Conservation (phyloP, 2,797 vertebrate genomes). For the Sebastes melanostomus region DNA sequence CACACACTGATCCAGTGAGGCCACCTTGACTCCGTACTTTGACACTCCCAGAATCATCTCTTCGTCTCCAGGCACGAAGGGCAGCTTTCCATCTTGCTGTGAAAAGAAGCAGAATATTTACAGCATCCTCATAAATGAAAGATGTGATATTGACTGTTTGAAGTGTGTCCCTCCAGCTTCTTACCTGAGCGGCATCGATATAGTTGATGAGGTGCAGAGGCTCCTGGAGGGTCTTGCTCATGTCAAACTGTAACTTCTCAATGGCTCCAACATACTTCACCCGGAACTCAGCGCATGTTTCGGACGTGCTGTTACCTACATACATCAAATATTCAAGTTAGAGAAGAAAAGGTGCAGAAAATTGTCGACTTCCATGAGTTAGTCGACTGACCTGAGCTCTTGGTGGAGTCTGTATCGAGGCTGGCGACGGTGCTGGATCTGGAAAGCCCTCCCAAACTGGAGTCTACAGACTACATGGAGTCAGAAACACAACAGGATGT, state of each 20-base stretch:
- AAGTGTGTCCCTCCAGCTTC: neutral
- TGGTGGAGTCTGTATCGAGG: conserved; percentile 96
- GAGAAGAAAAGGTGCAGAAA: neutral
- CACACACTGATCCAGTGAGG: conserved; percentile 94
- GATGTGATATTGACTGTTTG: neutral
- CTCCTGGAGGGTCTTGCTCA: conserved; percentile 90
- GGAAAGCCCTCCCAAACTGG: conserved; percentile 95
- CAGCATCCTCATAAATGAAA: neutral
- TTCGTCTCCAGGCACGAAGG: conserved; percentile 94
- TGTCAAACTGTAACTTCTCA: conserved; percentile 88
- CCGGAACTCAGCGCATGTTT: conserved; percentile 92
- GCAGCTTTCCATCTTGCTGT: conserved; percentile 97
- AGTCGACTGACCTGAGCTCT: conserved; percentile 89
- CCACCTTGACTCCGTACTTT: conserved; percentile 96
- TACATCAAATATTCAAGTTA: neutral
- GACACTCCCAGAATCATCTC: conserved; percentile 95
- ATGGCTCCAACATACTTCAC: conserved; percentile 96
- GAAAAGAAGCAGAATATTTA: conserved; percentile 24
- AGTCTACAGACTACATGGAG: conserved; percentile 91
- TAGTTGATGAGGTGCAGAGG: conserved; percentile 96
- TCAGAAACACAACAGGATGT: neutral
- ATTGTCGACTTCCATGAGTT: fast-evolving
- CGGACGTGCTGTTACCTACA: conserved; percentile 88
- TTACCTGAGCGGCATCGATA: conserved; percentile 96
- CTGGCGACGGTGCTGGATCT: conserved; percentile 98